phyloP scores from a whole-genome alignment of 2,888 invertebrate genomes.

The Cheiracanthium punctorium region DNA sequence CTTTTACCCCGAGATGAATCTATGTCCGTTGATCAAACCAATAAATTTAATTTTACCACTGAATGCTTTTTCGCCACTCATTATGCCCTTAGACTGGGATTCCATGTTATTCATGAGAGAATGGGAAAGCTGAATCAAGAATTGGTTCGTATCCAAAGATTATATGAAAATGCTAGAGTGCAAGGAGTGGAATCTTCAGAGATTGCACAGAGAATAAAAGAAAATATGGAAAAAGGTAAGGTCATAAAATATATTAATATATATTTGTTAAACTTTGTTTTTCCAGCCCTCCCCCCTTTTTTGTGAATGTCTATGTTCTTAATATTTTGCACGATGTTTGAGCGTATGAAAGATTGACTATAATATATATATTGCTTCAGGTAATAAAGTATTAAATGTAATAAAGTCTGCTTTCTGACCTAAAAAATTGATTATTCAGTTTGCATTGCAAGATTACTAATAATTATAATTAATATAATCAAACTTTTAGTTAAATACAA shows the following conservation, averaged over 20 bases:
- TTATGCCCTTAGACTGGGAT: conserved; percentile 86
- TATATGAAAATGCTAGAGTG: conserved; percentile 82
- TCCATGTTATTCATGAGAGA: conserved; percentile 78
- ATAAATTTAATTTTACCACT: conserved; percentile 83
- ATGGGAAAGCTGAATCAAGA: conserved; percentile 80
- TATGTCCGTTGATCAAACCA: conserved; percentile 70
- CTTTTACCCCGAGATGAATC: conserved; percentile 81
- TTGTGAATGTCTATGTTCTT: too few relatives aligned
- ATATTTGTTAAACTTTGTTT: too few relatives aligned
- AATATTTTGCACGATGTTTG: too few relatives aligned
- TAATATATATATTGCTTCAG: too few relatives aligned
- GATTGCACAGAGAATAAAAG: conserved; percentile 55
- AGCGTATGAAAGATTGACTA: too few relatives aligned
- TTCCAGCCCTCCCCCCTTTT: too few relatives aligned
- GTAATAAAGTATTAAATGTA: too few relatives aligned
- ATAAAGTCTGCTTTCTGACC: too few relatives aligned
- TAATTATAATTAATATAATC: too few relatives aligned
- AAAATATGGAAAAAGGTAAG: conserved; percentile 68
- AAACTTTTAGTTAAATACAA: too few relatives aligned
- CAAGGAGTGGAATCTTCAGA: conserved; percentile 78
- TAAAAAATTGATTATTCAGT: too few relatives aligned
- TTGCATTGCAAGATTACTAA: too few relatives aligned
- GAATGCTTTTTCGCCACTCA: conserved; percentile 95
- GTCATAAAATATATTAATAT: neutral
- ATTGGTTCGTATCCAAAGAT: conserved; percentile 84